phyloP scores from a whole-genome alignment of 1,140 invertebrate genomes.

The Drosophila paulistorum region DNA sequence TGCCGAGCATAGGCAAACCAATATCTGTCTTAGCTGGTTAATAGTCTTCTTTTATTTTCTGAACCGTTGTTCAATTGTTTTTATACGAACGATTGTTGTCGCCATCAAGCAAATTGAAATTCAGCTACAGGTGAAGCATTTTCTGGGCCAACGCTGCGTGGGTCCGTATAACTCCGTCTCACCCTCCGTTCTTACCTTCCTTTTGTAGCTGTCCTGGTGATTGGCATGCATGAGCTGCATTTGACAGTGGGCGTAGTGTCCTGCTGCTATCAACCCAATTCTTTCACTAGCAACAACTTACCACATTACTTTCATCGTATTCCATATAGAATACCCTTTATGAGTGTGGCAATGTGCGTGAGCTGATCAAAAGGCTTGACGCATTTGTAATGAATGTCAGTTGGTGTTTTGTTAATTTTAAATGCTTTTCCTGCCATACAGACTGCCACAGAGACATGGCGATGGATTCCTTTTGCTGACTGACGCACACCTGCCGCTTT shows the following conservation, averaged over 20 bases:
- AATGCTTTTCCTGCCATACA: slow-evolving; percentile 39
- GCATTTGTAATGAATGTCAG: slow-evolving; percentile 56
- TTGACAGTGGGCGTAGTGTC: slow-evolving; percentile 38
- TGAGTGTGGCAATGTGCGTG: slow-evolving; percentile 26
- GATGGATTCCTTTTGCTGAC: slow-evolving; percentile 1
- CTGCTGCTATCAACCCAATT: slow-evolving; percentile 25
- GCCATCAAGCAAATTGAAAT: slow-evolving; percentile 45
- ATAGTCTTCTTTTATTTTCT: no score
- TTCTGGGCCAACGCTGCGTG: slow-evolving; percentile 17
- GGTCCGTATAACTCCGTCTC: neutral
- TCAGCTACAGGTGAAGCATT: slow-evolving; percentile 34
- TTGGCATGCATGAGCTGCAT: slow-evolving; percentile 55
- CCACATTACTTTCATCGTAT: neutral
- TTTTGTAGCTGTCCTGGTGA: slow-evolving; percentile 33
- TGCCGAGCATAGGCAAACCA: no score
- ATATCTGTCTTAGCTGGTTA: no score
- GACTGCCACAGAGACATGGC: slow-evolving; percentile 3
- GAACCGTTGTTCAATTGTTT: no score
- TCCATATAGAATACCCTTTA: no score
- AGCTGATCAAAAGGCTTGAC: slow-evolving; percentile 65
- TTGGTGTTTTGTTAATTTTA: slow-evolving; percentile 68
- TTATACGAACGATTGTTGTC: no score
- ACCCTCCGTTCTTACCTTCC: neutral
- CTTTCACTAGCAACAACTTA: neutral
- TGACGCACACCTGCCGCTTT: slow-evolving; percentile 48